Percentiles rank a stretch among this genome's conserved stretches.
Conservation (phyloP, 2,888 invertebrate genomes). For the Philhelius pedissequus region DNA sequence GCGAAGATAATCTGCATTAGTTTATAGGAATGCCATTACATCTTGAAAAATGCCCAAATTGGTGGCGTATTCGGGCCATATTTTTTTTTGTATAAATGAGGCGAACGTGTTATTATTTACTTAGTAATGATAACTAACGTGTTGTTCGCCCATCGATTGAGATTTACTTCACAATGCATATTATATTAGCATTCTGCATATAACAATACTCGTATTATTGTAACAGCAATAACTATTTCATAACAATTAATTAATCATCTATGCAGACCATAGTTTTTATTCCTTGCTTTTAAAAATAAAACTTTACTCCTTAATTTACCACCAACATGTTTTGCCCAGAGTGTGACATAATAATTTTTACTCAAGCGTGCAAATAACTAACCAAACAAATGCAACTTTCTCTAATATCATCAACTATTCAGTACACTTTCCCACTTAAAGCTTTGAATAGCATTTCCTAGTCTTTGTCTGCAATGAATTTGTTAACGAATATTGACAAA, state of each 20-base stretch:
- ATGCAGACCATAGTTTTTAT: neutral
- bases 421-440: conserved; percentile 35
- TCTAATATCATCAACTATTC: conserved; percentile 34
- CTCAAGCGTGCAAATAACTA: conserved; percentile 45
- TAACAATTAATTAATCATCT: neutral
- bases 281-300: neutral
- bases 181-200: too few species aligned
- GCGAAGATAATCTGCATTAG: too few species aligned
- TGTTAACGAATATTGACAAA: conserved; percentile 55
- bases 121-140: too few species aligned
- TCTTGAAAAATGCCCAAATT: too few species aligned
- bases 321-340: conserved; percentile 11
- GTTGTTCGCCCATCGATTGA: too few species aligned
- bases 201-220: too few species aligned
- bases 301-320: neutral
- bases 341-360: conserved; percentile 48
- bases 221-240: too few species aligned
- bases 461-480: conserved; percentile 55
- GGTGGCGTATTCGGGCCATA: too few species aligned
- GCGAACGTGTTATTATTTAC: too few species aligned
- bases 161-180: too few species aligned
- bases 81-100: too few species aligned
- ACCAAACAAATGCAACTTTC: conserved; percentile 48
- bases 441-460: conserved; percentile 41
- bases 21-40: too few species aligned